phyloP scores from a whole-genome alignment of 1,140 invertebrate species.

The Nixonia krombeini region DNA sequence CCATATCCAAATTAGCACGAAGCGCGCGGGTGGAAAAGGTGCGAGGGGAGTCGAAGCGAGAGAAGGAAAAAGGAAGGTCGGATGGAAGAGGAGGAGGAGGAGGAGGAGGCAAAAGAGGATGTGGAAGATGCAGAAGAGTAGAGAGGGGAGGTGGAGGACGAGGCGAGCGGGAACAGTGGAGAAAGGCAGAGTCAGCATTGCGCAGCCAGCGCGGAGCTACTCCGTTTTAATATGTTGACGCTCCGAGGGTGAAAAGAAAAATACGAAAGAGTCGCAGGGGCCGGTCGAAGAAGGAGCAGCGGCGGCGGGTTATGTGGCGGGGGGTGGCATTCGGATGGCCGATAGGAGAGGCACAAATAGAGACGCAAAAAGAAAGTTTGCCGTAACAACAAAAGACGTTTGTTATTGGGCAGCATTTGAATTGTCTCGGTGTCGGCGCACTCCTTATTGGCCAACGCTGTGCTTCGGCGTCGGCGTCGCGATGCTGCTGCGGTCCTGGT shows the following conservation, averaged over 20 bases:
- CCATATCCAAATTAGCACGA: slow-evolving; percentile 4
- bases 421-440: slow-evolving; percentile 69
- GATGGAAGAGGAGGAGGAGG: slow-evolving; percentile 6
- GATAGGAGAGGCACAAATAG: slow-evolving; percentile 54
- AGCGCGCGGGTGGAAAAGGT: slow-evolving; percentile 1
- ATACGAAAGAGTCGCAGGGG: slow-evolving; percentile 60
- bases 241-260: slow-evolving; percentile 53
- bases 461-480: slow-evolving; percentile 59
- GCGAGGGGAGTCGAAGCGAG: not conserved
- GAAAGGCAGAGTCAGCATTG: slow-evolving; percentile 62
- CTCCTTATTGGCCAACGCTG: slow-evolving; percentile 69
- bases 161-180: slow-evolving; percentile 13
- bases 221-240: slow-evolving; percentile 68
- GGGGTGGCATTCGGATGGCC: slow-evolving; percentile 38
- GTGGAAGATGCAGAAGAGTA: slow-evolving; percentile 24
- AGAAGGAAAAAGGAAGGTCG: slow-evolving; percentile 1
- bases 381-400: slow-evolving; percentile 72
- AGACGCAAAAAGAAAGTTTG: slow-evolving; percentile 66
- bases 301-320: slow-evolving; percentile 9
- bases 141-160: slow-evolving; percentile 8
- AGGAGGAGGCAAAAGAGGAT: slow-evolving; percentile 3
- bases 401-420: slow-evolving; percentile 72
- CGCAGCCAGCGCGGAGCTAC: slow-evolving; percentile 46
- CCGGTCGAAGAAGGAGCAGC: not conserved
- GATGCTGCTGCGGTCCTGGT: slow-evolving; percentile 56